Percentiles rank a stretch among this genome's conserved stretches.
phyloP scores from a whole-genome alignment of 2,113 vertebrate genomes.

The Anguilla japonica region DNA sequence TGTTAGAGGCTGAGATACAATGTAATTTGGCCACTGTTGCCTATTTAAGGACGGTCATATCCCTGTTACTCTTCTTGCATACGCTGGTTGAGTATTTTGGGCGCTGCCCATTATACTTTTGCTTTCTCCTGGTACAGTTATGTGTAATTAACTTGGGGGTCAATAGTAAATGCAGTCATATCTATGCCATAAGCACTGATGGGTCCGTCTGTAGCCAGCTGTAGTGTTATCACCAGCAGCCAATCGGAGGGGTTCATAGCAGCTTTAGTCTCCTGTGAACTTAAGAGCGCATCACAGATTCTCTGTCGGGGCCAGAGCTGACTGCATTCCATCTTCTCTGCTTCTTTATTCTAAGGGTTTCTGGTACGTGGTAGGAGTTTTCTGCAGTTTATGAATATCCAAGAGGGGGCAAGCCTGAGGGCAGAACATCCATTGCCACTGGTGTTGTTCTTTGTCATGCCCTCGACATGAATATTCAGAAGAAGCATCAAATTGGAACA shows the following conservation, averaged over 20 bases:
- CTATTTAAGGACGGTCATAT: neutral
- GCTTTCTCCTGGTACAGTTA: neutral
- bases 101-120: too few relatives aligned
- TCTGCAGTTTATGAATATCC: too few relatives aligned
- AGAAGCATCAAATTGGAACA: neutral
- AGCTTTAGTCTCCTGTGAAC: neutral
- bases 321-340: neutral
- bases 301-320: neutral
- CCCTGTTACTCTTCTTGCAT: too few relatives aligned
- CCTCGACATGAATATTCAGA: neutral
- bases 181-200: neutral
- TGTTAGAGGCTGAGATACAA: neutral
- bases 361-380: neutral
- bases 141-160: neutral
- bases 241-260: neutral
- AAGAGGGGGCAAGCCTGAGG: too few relatives aligned
- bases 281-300: neutral
- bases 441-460: neutral
- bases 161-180: constrained; percentile 21
- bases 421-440: neutral
- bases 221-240: neutral
- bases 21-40: neutral
- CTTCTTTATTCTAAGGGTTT: neutral
- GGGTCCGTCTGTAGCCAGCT: neutral
- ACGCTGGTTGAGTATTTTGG: too few relatives aligned